These are phyloP conservation scores for Ectemnius continuus DNA, from an alignment of 2,888 invertebrate species.

Conservation along the genomic window DNA sequence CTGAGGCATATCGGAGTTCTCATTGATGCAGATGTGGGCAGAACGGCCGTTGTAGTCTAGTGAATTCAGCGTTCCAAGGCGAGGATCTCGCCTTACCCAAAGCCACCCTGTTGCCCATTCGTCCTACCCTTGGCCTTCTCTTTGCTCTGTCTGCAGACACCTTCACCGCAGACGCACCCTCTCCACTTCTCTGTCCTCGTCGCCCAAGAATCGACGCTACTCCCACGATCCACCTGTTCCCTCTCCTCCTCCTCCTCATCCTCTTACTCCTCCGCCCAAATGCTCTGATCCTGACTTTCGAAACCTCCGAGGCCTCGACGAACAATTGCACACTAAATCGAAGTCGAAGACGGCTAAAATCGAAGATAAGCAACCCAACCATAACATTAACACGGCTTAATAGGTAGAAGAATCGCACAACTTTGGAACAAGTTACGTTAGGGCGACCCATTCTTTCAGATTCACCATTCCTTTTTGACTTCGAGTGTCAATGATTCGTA, in stretches of 20 bases:
- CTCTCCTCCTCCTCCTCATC: conserved; percentile 46
- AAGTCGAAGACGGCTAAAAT: too few species aligned
- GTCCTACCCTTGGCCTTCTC: conserved; percentile 34
- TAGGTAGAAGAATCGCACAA: too few species aligned
- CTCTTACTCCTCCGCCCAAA: too few species aligned
- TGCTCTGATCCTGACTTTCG: too few species aligned
- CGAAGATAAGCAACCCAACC: too few species aligned
- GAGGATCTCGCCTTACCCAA: conserved; percentile 52
- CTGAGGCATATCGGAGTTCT: conserved; percentile 26
- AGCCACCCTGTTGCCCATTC: conserved; percentile 31
- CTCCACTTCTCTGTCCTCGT: conserved; percentile 13
- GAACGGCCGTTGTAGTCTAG: conserved; percentile 38
- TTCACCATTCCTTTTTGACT: too few species aligned
- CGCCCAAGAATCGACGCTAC: conserved; percentile 54
- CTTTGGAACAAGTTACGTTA: too few species aligned
- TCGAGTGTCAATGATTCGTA: too few species aligned
- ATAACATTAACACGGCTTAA: too few species aligned
- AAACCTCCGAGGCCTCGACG: too few species aligned
- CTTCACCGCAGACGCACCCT: conserved; percentile 36
- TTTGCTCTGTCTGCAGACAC: conserved; percentile 31
- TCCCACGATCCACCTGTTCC: conserved; percentile 71
- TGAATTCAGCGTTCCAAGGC: conserved; percentile 25
- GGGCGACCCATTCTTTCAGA: too few species aligned
- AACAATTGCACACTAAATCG: too few species aligned
- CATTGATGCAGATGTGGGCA: conserved; percentile 47